A percentile compares a stretch with the other conserved stretches of the same genome.
Evolutionary conservation across 23 tunicate genomes (phyloP).

Genomic region (Styela clava): DNA sequence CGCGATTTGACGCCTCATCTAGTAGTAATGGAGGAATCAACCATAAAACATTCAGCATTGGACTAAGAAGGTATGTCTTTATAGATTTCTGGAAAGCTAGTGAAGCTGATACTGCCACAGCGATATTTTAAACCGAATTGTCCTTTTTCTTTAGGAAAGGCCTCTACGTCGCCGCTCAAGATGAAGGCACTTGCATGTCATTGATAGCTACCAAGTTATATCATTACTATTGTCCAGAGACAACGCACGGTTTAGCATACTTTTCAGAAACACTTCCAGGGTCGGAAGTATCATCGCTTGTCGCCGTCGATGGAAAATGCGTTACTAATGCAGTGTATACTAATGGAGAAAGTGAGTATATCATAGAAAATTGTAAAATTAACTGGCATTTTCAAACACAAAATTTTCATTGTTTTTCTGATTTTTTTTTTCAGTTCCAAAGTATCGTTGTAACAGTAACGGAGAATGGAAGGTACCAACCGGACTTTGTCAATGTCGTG

Average conservation of each 20-base stretch:
- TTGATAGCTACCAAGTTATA: slow-evolving; percentile 69
- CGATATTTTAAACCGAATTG: no score
- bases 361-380: no score
- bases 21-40: slow-evolving; percentile 53
- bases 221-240: slow-evolving; percentile 80
- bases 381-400: no score
- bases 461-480: slow-evolving; percentile 95
- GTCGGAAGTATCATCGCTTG: slow-evolving; percentile 53
- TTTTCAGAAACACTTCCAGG: slow-evolving; percentile 75
- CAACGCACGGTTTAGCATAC: slow-evolving; percentile 57
- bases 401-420: no score
- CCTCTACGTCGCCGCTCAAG: slow-evolving; percentile 79
- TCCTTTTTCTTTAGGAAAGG: no score
- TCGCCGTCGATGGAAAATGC: slow-evolving; percentile 69
- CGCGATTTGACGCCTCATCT: slow-evolving; percentile 52
- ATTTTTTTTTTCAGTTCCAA: slow-evolving; percentile 45
- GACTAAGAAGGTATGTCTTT: slow-evolving; percentile 42
- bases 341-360: slow-evolving; percentile 42
- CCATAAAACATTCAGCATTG: slow-evolving; percentile 70
- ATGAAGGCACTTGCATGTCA: slow-evolving; percentile 92
- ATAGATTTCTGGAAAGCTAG: no score
- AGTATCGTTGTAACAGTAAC: slow-evolving; percentile 86
- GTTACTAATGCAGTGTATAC: slow-evolving; percentile 59
- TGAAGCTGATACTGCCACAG: no score
- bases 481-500: slow-evolving; percentile 74